Conservation (phyloP, 2,113 vertebrate species). For the Rana temporaria region DNA sequence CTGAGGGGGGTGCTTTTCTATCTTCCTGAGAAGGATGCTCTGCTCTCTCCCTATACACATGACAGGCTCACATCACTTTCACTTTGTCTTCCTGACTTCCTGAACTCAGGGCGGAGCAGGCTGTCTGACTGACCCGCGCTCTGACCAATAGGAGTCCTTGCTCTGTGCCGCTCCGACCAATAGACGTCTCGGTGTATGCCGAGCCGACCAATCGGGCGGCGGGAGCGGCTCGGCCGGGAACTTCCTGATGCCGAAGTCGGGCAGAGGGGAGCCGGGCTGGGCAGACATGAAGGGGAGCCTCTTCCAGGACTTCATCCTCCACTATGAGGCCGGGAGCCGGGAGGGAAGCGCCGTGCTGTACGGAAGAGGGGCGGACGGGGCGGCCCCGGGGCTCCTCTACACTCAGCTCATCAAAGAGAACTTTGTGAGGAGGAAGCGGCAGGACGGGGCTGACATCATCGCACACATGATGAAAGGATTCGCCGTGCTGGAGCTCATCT, state of each 20-base stretch:
- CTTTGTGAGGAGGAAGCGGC: constrained; percentile 19
- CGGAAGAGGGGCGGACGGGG: background rate
- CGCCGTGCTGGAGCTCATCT: constrained; percentile 71
- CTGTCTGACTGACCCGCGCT: background rate
- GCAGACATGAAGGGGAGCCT: constrained; percentile 56
- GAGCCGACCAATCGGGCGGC: background rate
- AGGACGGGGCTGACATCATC: constrained; percentile 12
- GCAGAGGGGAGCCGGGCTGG: background rate
- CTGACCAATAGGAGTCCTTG: background rate
- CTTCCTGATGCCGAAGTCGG: constrained; percentile 28
- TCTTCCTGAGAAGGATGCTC: no score
- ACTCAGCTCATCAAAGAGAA: constrained; percentile 53
- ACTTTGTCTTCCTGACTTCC: constrained; percentile 37
- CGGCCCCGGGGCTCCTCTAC: constrained; percentile 18
- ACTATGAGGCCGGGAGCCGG: constrained; percentile 24
- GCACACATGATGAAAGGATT: constrained; percentile 58
- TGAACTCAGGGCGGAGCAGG: background rate
- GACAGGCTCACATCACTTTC: background rate
- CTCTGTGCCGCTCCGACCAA: background rate
- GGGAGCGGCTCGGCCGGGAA: background rate
- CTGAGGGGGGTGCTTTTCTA: no score
- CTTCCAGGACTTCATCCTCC: constrained; percentile 54
- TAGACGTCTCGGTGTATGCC: no score
- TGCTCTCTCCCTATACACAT: no score
- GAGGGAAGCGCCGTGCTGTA: no score